Percentiles rank a stretch among this genome's conserved stretches.
These are phyloP conservation scores for Cyprichromis sp. DNA, from an alignment of 2,113 vertebrate species.

Conservation along the genomic window DNA sequence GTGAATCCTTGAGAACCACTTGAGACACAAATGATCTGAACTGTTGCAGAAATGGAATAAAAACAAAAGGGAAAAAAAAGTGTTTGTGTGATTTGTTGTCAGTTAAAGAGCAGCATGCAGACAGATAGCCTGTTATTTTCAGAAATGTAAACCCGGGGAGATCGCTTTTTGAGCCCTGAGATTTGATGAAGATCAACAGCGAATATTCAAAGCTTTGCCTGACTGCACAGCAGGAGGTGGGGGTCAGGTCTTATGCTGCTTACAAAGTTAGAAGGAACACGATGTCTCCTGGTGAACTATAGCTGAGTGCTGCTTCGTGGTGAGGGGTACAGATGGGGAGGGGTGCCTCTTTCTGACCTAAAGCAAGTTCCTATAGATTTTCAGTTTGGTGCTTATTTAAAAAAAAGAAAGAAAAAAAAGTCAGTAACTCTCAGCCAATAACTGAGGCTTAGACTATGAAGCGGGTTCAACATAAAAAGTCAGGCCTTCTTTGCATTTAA, in stretches of 20 bases:
- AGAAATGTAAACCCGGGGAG: background rate
- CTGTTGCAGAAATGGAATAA: background rate
- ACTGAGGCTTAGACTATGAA: background rate
- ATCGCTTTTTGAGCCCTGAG: background rate
- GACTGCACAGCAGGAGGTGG: background rate
- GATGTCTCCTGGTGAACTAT: background rate
- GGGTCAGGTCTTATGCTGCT: background rate
- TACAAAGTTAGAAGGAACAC: background rate
- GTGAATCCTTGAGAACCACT: conserved; percentile 10
- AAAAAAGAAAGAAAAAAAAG: accelerated
- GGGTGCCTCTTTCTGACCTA: background rate
- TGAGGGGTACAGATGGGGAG: background rate
- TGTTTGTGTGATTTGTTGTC: background rate
- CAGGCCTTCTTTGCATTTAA: background rate
- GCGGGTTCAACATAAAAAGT: background rate
- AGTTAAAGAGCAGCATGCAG: background rate
- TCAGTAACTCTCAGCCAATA: background rate
- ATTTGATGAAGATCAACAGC: background rate
- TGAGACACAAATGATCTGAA: background rate
- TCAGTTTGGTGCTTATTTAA: background rate
- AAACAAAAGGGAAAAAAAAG: background rate
- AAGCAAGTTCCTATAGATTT: background rate
- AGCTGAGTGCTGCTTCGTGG: background rate
- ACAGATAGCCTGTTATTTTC: background rate
- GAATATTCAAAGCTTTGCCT: background rate